Evolutionary conservation across 1,140 invertebrate genomes (phyloP), one percentile per base, ranked within the genome.

Genomic region (Diorhabda carinulata): DNA sequence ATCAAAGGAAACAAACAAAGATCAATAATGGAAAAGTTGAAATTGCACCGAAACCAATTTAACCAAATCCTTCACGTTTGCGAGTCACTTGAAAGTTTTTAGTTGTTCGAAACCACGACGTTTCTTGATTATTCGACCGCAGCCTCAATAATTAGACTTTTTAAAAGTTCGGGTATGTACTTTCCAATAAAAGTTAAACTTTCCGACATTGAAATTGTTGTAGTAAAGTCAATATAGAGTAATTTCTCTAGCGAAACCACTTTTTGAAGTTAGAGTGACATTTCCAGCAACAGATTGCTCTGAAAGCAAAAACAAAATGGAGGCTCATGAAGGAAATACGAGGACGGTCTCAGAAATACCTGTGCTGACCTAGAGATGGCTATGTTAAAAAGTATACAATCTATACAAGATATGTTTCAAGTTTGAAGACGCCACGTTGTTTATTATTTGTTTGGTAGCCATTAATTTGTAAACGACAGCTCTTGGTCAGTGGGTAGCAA

Each of bases 71-170:
- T 66, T 68, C 63, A 70, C 71, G 68, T 75, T 72, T 69, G 69
- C 73, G 74, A 72, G 72, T 73, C 70, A 73, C 72, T 73, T 57
- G 70, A 67, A 75, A 75, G 65, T 73, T 73, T 75, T 75, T 72
- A 68, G 67, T 72, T 73, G 74, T 75, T 73, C 66, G 70, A 57
- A 67, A 61, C 66, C 71, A 72, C 68, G 70, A 67, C 41, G 61
- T 61, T 56, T 61, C 68, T 52, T 65, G 62, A 72, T 65, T 64
- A 66, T 47, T 59, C 66, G 65, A 70, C 74, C 72, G 58, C 72
- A 75, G 73, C 72, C 74, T 72, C 69, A 61, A 75, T 75, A 75
- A 75, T 75, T 75, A 72, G 64, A 67, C 68, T 72, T 69, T 74
- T 69, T 62, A 61, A 45, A 67, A 68, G 70, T 71, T 63, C 41